Base-by-base conservation (phyloP, 2,888 invertebrate species). In the Eupsilia transversa region DNA sequence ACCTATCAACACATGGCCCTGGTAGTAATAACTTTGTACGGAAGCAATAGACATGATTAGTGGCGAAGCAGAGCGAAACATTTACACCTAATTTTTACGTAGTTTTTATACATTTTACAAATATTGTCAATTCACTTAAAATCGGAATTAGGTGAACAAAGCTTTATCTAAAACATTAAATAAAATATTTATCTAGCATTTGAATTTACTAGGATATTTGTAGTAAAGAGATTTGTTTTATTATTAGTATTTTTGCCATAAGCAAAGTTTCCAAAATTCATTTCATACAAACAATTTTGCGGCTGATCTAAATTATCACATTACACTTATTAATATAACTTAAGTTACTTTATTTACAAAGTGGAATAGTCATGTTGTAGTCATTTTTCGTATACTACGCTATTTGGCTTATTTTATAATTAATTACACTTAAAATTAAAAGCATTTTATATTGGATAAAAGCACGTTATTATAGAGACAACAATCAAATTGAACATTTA, bases 71-170 rank as follows among this genome's bases (percentile, higher is more conserved):
- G 73, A 59, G 54, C 59, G 41, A 72, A 71, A 75, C 41, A 52
- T 64, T 60, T 57, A 76, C 56, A 60, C 20, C 72, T 76, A 85
- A 56, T 41, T 52, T 80, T 80, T 60, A 52, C 49, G 30, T 79
- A 79, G 59, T 72, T 68, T 84, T 85, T 80, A 77, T 84, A 86
- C 70, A 84, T 70, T 84, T 80, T 76, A 78, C 74, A 80, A 72
- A 89, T 90, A 91, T 91, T 91, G 91, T 91, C 91, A 86, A 86
- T 85, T 87, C 86, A 88, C 88, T 83, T 86, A 80, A 80, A 81
- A 83, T 83, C 69, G 71, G 76, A 79, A 83, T 82, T 60, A 75
- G 52, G 73, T 63, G 74, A 81, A 74, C 56, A 33, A 69, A 59
- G 65, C 65, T 61, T 41, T 65, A 57, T 20, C n/a, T 6, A 35